Conservation (phyloP, 2,113 vertebrate species). For the Pluvianellus socialis region DNA sequence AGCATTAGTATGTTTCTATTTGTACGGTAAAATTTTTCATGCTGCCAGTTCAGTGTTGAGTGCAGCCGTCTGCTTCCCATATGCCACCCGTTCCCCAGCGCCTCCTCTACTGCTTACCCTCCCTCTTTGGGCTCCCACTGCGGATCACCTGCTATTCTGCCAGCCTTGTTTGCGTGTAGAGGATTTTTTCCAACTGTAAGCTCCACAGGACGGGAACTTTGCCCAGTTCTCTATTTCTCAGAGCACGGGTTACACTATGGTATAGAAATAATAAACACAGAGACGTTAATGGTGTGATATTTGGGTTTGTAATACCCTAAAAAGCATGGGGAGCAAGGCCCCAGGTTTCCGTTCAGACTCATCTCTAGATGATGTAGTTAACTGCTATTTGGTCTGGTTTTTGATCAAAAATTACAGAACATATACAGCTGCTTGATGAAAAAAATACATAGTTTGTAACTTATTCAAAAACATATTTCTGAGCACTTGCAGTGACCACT, state of each 20-base stretch:
- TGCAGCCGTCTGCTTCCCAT: conserved; percentile 44
- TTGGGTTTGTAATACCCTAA: background rate
- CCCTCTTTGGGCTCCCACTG: background rate
- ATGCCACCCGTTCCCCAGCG: conserved; percentile 33
- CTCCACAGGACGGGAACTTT: background rate
- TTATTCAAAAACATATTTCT: background rate
- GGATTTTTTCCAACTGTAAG: background rate
- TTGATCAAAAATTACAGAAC: background rate
- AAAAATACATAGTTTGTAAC: background rate
- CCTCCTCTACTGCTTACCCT: conserved; percentile 35
- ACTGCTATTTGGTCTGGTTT: background rate
- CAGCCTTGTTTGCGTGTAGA: background rate
- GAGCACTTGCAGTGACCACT: background rate
- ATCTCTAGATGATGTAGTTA: background rate
- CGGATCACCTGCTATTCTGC: background rate
- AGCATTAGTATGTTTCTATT: background rate
- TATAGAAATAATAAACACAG: conserved; percentile 6
- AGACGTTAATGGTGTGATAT: background rate
- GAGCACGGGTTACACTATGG: background rate
- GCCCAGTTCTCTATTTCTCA: background rate
- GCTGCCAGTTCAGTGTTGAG: conserved; percentile 5
- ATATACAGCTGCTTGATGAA: background rate
- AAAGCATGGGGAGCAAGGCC: background rate
- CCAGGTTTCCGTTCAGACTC: background rate
- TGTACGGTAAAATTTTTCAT: background rate